phyloP scores from a whole-genome alignment of 2,113 vertebrate species.

The Engraulis encrasicolus region DNA sequence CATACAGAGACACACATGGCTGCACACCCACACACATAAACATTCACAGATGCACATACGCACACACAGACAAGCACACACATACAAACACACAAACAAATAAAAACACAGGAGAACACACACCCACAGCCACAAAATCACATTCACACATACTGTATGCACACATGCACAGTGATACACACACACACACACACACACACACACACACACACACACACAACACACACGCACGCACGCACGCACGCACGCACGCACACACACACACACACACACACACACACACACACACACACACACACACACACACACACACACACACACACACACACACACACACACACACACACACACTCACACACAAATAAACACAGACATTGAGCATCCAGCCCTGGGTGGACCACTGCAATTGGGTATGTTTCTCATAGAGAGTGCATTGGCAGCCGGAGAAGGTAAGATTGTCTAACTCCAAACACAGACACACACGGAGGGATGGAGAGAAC shows the following conservation, averaged over 20 bases:
- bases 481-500: not conserved
- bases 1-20: not conserved
- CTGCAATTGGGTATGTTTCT: not conserved
- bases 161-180: too few relatives aligned
- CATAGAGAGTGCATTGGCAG: not conserved
- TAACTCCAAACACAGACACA: not conserved
- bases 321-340: not conserved
- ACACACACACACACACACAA: too few relatives aligned
- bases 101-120: not conserved
- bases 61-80: not conserved
- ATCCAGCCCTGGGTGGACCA: not conserved
- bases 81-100: not conserved
- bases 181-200: too few relatives aligned
- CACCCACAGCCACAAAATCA: not conserved
- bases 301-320: not conserved
- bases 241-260: too few relatives aligned
- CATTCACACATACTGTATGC: too few relatives aligned
- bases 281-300: not conserved
- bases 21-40: not conserved
- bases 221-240: too few relatives aligned
- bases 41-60: not conserved
- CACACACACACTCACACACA: not conserved
- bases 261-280: too few relatives aligned
- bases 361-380: not conserved
- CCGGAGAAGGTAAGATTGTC: not conserved